A percentile compares a stretch with the other conserved stretches of the same genome.
These are phyloP conservation scores for Wasmannia auropunctata DNA, from an alignment of 1,140 invertebrate genomes.

Conservation along the genomic window DNA sequence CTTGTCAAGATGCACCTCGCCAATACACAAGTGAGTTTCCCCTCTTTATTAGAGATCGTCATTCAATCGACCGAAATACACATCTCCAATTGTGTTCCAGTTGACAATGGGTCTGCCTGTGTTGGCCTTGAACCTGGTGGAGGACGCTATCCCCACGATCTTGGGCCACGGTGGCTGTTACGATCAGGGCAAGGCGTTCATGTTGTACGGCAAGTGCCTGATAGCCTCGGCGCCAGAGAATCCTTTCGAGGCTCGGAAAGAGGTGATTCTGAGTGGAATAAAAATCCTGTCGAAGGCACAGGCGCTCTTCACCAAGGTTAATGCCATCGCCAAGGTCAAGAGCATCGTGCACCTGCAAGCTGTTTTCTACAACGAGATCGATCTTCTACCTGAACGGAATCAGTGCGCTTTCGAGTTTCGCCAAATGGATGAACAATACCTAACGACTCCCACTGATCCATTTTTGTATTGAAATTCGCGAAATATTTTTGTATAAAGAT, in stretches of 20 bases:
- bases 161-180: conserved; percentile 93
- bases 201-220: conserved; percentile 89
- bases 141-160: conserved; percentile 89
- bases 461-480: conserved; percentile 72
- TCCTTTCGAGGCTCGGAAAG: conserved; percentile 83
- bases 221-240: conserved; percentile 86
- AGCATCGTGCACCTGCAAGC: conserved; percentile 89
- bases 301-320: conserved; percentile 89
- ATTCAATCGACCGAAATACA: neutral
- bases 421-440: conserved; percentile 89
- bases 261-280: conserved; percentile 88
- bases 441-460: conserved; percentile 80
- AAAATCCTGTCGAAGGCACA: conserved; percentile 89
- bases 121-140: conserved; percentile 90
- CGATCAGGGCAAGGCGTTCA: conserved; percentile 89
- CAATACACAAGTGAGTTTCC: conserved; percentile 87
- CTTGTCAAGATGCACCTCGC: conserved; percentile 92
- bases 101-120: conserved; percentile 90
- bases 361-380: conserved; percentile 88
- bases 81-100: conserved; percentile 79
- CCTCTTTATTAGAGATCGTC: neutral
- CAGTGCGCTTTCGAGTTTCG: conserved; percentile 90
- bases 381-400: conserved; percentile 88
- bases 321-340: conserved; percentile 90
- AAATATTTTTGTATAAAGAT: neutral